Conservation (phyloP, 2,113 vertebrate genomes). For the Oreotragus oreotragus region DNA sequence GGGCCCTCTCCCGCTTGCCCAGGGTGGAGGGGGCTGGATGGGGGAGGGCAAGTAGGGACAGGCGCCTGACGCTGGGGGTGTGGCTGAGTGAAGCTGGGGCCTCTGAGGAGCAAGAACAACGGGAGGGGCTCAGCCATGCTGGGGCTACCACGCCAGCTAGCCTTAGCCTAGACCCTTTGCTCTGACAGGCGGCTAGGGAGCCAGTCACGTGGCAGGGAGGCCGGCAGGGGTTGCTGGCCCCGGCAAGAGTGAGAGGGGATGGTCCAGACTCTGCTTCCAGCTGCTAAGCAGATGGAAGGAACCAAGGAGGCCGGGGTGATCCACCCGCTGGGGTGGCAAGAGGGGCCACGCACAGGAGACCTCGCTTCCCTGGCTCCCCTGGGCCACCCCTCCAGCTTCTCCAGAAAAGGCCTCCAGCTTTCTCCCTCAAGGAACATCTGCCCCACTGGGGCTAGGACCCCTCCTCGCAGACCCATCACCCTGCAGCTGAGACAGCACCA, state of each 20-base stretch:
- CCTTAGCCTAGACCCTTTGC: neutral
- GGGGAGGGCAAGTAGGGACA: constrained; percentile 89
- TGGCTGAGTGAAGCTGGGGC: constrained; percentile 79
- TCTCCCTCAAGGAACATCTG: neutral
- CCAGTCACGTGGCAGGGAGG: accelerated
- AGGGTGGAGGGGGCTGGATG: constrained; percentile 80
- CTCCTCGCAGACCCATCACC: neutral
- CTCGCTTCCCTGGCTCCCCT: neutral
- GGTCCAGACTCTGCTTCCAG: neutral
- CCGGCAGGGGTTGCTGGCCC: neutral
- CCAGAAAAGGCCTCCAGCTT: neutral
- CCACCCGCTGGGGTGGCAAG: neutral
- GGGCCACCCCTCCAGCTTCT: neutral
- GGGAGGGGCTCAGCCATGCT: constrained; percentile 28
- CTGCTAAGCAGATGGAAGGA: neutral
- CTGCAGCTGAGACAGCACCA: neutral
- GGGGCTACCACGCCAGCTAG: accelerated
- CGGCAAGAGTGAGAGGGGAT: neutral
- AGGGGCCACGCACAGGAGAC: neutral
- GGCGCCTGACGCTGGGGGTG: constrained; percentile 86
- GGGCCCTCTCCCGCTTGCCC: constrained; percentile 74
- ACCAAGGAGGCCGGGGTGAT: neutral
- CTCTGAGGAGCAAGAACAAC: constrained; percentile 81
- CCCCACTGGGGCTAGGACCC: neutral
- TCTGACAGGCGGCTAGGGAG: too few relatives aligned